Conservation (phyloP, 2,888 invertebrate species). For the Carpatolechia fugitivella region DNA sequence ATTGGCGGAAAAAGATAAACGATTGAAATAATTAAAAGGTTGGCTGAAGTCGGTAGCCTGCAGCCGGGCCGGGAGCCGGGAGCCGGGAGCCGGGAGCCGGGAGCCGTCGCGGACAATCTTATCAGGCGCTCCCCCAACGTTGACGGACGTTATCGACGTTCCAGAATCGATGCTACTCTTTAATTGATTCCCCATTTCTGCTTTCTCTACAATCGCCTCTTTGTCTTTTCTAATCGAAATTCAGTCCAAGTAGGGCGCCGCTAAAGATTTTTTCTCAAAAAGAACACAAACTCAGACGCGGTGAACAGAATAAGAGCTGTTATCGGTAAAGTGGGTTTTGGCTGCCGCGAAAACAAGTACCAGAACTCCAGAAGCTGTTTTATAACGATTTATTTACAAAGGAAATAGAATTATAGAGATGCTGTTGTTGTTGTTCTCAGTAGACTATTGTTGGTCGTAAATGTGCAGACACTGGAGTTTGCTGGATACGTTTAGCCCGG, state of each 20-base stretch:
- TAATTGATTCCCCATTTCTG: constrained; percentile 70
- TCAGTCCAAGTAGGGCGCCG: constrained; percentile 47
- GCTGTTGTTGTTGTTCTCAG: neutral
- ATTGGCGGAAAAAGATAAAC: constrained; percentile 22
- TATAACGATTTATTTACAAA: constrained; percentile 10
- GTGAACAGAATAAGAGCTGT: constrained; percentile 51
- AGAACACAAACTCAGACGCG: constrained; percentile 39
- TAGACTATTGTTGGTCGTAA: neutral
- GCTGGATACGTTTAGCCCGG: neutral
- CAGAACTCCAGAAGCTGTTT: neutral
- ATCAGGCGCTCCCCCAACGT: constrained; percentile 48
- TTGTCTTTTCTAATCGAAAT: constrained; percentile 72
- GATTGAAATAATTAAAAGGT: constrained; percentile 52
- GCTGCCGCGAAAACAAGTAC: constrained; percentile 26
- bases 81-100: constrained; percentile 9
- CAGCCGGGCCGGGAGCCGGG: neutral
- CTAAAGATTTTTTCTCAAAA: constrained; percentile 61
- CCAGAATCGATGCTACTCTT: constrained; percentile 68
- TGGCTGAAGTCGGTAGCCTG: neutral
- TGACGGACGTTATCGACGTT: constrained; percentile 60
- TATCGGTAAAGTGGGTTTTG: constrained; percentile 44
- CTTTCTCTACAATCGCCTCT: constrained; percentile 56
- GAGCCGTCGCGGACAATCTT: constrained; percentile 37
- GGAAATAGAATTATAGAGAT: neutral
- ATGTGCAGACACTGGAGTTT: neutral